These are phyloP conservation scores for Xanthorhoe designata DNA, from an alignment of 2,888 invertebrate genomes.

Conservation along the genomic window DNA sequence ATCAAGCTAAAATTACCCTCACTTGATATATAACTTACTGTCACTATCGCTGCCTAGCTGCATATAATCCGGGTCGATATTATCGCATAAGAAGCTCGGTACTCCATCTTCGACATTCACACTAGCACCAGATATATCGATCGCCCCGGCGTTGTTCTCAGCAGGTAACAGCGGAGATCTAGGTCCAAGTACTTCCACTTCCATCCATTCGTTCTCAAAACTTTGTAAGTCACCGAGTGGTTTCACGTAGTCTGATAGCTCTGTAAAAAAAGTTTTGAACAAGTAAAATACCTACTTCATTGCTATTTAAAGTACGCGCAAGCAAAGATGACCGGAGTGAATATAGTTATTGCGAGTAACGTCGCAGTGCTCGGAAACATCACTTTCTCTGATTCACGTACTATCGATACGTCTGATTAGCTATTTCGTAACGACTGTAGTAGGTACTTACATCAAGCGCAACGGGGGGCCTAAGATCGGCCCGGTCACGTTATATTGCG, in stretches of 20 bases:
- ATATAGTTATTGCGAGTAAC: too few relatives aligned
- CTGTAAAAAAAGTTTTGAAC: constrained; percentile 44
- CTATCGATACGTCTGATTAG: too few relatives aligned
- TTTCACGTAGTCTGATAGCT: constrained; percentile 85
- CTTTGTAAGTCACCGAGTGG: constrained; percentile 91
- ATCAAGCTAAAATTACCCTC: too few relatives aligned
- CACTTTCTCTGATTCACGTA: too few relatives aligned
- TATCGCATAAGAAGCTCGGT: constrained; percentile 86
- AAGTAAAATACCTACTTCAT: neutral
- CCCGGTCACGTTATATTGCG: too few relatives aligned
- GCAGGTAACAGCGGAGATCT: constrained; percentile 74
- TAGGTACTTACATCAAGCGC: too few relatives aligned
- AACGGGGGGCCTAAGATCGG: too few relatives aligned
- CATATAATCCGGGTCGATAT: constrained; percentile 85
- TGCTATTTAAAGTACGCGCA: too few relatives aligned
- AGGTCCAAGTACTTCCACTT: constrained; percentile 91
- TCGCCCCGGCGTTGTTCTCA: constrained; percentile 59
- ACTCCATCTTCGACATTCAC: constrained; percentile 75
- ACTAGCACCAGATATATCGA: constrained; percentile 68
- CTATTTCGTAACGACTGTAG: too few relatives aligned
- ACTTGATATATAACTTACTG: constrained; percentile 55
- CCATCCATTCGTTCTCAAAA: constrained; percentile 97
- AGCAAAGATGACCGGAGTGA: too few relatives aligned
- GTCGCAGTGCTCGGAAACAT: too few relatives aligned
- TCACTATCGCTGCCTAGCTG: constrained; percentile 82